Conservation (phyloP, 2,888 invertebrate species). For the Pyrrhosoma nymphula region DNA sequence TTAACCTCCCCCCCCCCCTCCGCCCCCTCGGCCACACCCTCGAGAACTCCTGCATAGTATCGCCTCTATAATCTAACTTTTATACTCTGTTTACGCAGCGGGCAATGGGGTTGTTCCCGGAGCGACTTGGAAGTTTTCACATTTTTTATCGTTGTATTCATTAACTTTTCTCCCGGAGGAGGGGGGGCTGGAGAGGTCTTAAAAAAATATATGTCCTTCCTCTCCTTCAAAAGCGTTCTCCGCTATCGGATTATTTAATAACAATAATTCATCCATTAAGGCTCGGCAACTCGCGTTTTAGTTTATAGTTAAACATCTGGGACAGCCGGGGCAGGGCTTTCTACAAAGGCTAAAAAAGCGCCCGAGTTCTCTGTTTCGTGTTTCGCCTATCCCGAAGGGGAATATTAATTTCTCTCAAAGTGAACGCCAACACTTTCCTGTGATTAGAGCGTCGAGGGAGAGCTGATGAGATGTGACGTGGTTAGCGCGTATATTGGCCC, state of each 20-base stretch:
- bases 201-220: background rate
- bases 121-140: background rate
- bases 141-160: background rate
- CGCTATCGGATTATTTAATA: slow-evolving; percentile 6
- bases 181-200: background rate
- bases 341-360: background rate
- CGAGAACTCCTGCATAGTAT: background rate
- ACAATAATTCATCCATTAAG: background rate
- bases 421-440: background rate
- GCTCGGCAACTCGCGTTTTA: background rate
- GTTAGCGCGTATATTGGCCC: too few species aligned
- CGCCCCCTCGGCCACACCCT: background rate
- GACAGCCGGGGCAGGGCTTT: background rate
- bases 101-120: background rate
- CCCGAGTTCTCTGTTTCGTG: background rate
- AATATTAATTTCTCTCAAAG: background rate
- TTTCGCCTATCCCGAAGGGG: background rate
- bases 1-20: too few species aligned
- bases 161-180: background rate
- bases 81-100: slow-evolving; percentile 11
- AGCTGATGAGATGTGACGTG: too few species aligned
- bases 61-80: slow-evolving; percentile 2
- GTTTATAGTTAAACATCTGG: background rate
- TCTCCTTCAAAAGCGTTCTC: background rate
- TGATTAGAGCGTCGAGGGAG: background rate